phyloP scores from a whole-genome alignment of 2,113 vertebrate species.

The sheep (Ovis aries) region ARS-UI_Ramb_v3.0 NC_056055.1:70981001-70981500 shows the following conservation, averaged over 20 bases:
- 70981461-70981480: not conserved
- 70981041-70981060: not conserved
- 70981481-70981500: not conserved
- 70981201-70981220: not conserved
- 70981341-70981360: not conserved
- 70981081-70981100: not conserved
- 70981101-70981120: not conserved
- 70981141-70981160: not conserved
- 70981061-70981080: not conserved
- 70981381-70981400: not conserved
- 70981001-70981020: not conserved
- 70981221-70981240: not conserved
- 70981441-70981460: constrained; percentile 14
- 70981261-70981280: not conserved
- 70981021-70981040: not conserved
- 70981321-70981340: not conserved
- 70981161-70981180: not conserved
- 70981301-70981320: not conserved
- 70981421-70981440: not conserved
- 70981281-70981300: not conserved
- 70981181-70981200: not conserved
- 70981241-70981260: not conserved
- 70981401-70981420: not conserved
- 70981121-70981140: not conserved
- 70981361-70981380: not conserved